Percentiles rank a stretch among this genome's conserved stretches.
phyloP scores from a whole-genome alignment of 2,113 vertebrate genomes.

The Pachycephala philippinensis region DNA sequence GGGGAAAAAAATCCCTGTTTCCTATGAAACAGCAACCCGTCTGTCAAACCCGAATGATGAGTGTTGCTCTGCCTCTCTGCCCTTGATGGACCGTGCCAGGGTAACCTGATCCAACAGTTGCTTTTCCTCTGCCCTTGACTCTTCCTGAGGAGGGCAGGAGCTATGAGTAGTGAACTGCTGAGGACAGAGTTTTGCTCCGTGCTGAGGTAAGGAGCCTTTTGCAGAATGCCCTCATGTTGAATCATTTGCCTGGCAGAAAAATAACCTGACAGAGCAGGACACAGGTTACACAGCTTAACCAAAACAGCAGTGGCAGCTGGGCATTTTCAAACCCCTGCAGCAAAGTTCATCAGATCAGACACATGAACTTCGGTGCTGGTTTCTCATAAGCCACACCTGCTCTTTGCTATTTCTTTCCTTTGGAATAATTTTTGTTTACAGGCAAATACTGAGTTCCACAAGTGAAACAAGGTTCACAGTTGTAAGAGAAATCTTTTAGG shows the following conservation, averaged over 20 bases:
- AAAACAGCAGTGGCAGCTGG: neutral
- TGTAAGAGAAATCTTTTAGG: neutral
- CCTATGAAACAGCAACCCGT: neutral
- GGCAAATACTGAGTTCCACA: neutral
- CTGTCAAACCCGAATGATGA: neutral
- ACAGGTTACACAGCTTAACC: neutral
- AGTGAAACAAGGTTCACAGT: neutral
- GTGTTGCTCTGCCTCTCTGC: fast-evolving
- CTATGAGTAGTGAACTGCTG: neutral
- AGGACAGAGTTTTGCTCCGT: neutral
- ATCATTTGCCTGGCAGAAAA: neutral
- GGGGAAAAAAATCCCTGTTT: neutral
- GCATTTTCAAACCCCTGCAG: neutral
- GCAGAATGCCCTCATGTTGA: neutral
- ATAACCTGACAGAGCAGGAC: neutral
- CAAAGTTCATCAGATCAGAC: neutral
- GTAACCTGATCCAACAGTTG: neutral
- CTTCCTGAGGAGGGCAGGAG: neutral
- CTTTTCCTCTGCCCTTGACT: neutral
- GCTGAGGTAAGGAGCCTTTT: neutral
- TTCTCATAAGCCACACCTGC: neutral
- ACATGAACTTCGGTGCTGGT: fast-evolving
- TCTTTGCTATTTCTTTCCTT: neutral
- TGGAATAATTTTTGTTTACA: neutral
- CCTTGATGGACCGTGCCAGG: neutral